These are phyloP conservation scores for Danaus chrysippus DNA, from an alignment of 2,888 invertebrate genomes.

Conservation along the genomic window DNA sequence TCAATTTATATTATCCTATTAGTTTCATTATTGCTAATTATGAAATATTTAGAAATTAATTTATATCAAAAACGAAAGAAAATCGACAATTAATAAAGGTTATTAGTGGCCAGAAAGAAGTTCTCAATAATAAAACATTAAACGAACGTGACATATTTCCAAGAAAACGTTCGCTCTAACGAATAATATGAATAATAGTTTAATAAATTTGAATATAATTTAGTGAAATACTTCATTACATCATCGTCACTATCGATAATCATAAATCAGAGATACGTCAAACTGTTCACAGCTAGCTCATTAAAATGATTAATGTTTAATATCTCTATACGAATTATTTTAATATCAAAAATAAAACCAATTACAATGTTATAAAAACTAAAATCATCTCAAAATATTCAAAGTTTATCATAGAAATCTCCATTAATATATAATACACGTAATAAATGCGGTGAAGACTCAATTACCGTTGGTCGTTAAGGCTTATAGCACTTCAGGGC, in stretches of 20 bases:
- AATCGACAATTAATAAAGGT: no score
- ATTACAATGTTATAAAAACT: background rate
- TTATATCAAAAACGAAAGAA: no score
- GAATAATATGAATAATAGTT: background rate
- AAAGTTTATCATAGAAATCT: background rate
- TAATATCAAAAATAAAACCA: background rate
- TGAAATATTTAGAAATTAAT: no score
- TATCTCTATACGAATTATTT: no score
- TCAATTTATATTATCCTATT: no score
- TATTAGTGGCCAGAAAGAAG: no score
- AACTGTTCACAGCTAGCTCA: background rate
- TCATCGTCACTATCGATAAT: background rate
- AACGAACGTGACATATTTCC: background rate
- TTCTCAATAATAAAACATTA: background rate
- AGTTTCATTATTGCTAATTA: no score
- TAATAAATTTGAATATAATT: slow-evolving; percentile 3
- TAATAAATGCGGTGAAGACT: slow-evolving; percentile 13
- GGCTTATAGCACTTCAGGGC: slow-evolving; percentile 18
- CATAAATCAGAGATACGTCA: slow-evolving; percentile 1
- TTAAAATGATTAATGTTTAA: slow-evolving; percentile 7
- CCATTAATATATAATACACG: slow-evolving; percentile 12
- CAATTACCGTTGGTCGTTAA: slow-evolving; percentile 13
- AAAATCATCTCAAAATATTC: background rate
- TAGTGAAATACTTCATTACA: background rate
- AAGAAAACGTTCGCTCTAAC: background rate